Base-by-base conservation (phyloP, 2,888 invertebrate species). In the Acronicta leporina region DNA sequence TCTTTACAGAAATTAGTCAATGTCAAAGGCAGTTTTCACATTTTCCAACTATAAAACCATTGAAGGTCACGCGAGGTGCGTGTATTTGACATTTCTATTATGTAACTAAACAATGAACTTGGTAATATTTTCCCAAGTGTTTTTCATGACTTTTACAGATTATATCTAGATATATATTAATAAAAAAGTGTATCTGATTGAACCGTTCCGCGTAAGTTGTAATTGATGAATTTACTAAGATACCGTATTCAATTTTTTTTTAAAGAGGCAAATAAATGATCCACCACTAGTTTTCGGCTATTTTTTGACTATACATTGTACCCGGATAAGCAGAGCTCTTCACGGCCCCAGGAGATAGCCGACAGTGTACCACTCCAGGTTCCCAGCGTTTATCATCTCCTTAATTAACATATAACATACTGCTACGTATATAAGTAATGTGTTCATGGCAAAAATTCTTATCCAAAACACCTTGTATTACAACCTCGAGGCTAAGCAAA, bases 1-100 rank as follows among this genome's bases (percentile, higher is more conserved):
- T 41, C 13, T 30, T 10, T 41, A 38, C 44, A 42, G 33, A 49
- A 52, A 71, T 68, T 64, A 41, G 61, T 69, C 74, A 72, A 69
- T 56, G 73, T 61, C 71, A 61, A 13, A 55, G 50, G 67, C 45
- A 55, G 67, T 72, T 69, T 69, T 72, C 73, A 72, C 69, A 67
- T 69, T 72, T 69, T 69, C 69, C 68, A 69, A 44, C 20, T 51
- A 59, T 41, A 63, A 41, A 51, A 51, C 49, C 61, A 72, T 53
- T 43, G 40, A 67, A 49, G 73, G 73, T 62, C 69, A 69, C 69
- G 69, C 69, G 40, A 72, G 25, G 52, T 15, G 33, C 50, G 25
- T 61, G 30, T 25, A 25, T 20, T 41, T 11, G 35, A 60, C 44
- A 55, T 51, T 42, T 61, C 59, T 60, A 68, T 73, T 63, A 71